Percentiles rank a stretch among this genome's conserved stretches.
These are phyloP conservation scores for Macroglossus sobrinus DNA, from an alignment of 2,113 vertebrate species.

Conservation along the genomic window DNA sequence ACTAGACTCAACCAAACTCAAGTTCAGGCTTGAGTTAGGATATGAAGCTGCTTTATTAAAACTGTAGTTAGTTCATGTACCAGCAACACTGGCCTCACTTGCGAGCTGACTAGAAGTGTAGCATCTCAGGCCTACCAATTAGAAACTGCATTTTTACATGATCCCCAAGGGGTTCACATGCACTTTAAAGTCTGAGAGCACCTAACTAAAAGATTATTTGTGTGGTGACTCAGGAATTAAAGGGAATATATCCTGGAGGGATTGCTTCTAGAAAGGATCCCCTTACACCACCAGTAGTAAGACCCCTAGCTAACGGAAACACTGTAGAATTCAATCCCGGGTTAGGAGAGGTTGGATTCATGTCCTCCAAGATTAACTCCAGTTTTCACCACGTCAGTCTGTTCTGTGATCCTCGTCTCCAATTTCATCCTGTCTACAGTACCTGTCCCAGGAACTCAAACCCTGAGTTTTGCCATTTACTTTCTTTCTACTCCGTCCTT, in stretches of 20 bases:
- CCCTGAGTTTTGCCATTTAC: neutral
- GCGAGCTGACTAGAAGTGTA: neutral
- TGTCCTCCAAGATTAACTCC: neutral
- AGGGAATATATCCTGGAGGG: neutral
- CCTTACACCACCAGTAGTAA: neutral
- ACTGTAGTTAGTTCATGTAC: neutral
- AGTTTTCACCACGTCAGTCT: neutral
- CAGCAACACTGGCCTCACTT: neutral
- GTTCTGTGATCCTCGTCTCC: neutral
- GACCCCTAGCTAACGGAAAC: neutral
- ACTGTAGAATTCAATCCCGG: neutral
- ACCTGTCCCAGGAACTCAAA: neutral
- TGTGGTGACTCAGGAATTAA: neutral
- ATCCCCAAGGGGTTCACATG: neutral
- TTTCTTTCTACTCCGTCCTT: neutral
- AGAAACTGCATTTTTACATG: neutral
- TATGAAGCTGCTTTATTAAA: neutral
- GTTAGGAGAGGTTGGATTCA: neutral
- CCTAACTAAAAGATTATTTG: neutral
- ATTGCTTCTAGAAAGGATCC: neutral
- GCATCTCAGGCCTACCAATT: neutral
- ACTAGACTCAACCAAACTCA: neutral
- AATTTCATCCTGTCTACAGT: neutral
- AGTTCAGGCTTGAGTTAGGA: neutral
- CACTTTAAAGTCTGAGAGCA: neutral